A percentile compares a stretch with the other conserved stretches of the same genome.
phyloP scores from a whole-genome alignment of 2,797 vertebrate species.

The Gambelia wislizenii region DNA sequence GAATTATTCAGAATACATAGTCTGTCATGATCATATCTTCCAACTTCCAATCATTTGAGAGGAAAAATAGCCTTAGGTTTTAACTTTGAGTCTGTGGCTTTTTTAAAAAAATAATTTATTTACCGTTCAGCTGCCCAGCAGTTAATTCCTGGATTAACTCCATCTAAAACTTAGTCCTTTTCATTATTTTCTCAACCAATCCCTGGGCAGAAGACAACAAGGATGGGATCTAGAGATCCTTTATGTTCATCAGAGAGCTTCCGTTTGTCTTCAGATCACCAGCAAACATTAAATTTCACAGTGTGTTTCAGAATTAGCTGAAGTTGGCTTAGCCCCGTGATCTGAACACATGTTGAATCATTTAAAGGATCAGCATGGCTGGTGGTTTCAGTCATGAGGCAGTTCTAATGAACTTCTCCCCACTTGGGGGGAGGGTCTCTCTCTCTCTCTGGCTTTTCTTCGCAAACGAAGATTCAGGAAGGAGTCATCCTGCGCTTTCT shows the following conservation, averaged over 20 bases:
- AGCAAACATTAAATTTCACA: neutral
- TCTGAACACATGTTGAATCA: neutral
- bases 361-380: neutral
- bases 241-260: neutral
- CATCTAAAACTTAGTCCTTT: neutral
- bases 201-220: neutral
- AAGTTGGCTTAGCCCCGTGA: neutral
- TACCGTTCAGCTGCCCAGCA: neutral
- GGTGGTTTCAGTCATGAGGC: neutral
- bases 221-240: neutral
- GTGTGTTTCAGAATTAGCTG: neutral
- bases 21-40: too few relatives aligned
- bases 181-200: slow-evolving; percentile 2
- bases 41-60: neutral
- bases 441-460: too few relatives aligned
- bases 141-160: neutral
- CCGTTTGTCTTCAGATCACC: neutral
- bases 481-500: too few relatives aligned
- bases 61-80: neutral
- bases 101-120: neutral
- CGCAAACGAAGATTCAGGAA: too few relatives aligned
- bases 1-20: neutral
- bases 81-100: neutral
- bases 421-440: too few relatives aligned
- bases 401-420: neutral